These are phyloP conservation scores for Hoplostethus atlanticus DNA, from an alignment of 2,797 vertebrate genomes.

Conservation along the genomic window DNA sequence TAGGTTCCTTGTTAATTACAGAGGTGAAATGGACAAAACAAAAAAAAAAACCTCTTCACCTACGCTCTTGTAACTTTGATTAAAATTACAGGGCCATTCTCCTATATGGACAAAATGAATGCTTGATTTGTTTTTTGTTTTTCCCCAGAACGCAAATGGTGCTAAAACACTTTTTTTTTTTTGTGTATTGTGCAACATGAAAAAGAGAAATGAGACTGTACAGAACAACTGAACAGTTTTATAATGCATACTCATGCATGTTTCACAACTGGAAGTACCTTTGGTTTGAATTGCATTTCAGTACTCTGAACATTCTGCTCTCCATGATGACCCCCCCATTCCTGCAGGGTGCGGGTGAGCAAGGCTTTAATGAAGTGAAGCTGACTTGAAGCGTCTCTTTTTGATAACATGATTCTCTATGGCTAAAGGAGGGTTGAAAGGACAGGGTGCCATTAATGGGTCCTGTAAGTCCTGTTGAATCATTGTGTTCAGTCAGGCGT, in stretches of 20 bases:
- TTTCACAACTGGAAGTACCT: background rate
- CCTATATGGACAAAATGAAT: background rate
- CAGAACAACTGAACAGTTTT: background rate
- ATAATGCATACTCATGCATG: too few species aligned
- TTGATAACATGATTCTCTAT: background rate
- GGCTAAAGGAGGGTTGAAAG: slow-evolving; percentile 1
- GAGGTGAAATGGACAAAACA: background rate
- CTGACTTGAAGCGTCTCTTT: background rate
- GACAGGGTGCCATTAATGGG: background rate
- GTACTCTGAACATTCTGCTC: background rate
- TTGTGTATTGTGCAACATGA: too few species aligned
- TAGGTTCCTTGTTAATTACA: background rate
- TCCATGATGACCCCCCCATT: too few species aligned
- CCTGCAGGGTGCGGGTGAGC: background rate
- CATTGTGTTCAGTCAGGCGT: slow-evolving; percentile 4
- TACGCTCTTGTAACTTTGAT: too few species aligned
- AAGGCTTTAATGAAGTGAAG: slow-evolving; percentile 1
- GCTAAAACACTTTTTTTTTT: too few species aligned
- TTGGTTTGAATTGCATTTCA: slow-evolving; percentile 5
- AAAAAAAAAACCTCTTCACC: background rate
- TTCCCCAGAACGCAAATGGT: too few species aligned
- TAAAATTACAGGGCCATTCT: background rate
- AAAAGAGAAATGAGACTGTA: too few species aligned
- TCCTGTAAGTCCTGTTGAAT: slow-evolving; percentile 6
- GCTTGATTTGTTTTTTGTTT: too few species aligned